Evolutionary conservation across 2,888 invertebrate species (phyloP).

Genomic region (Melanargia galathea): DNA sequence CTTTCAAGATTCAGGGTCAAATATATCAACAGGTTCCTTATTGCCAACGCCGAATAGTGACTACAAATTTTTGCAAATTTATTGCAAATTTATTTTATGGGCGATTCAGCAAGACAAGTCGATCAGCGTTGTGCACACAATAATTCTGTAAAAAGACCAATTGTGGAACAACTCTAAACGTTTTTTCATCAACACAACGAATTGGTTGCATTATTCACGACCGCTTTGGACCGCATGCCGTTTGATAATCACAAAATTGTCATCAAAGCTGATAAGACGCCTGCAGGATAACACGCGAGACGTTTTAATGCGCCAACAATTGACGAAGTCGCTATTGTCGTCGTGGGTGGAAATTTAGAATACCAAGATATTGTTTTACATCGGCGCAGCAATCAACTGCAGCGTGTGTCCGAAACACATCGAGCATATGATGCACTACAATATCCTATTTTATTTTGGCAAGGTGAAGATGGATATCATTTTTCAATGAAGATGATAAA

Average conservation of each 20-base stretch:
- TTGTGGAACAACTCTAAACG: constrained; percentile 45
- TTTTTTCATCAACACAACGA: constrained; percentile 39
- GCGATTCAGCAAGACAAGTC: not conserved
- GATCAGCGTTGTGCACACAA: not conserved
- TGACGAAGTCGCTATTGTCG: constrained; percentile 42
- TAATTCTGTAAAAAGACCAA: constrained; percentile 30
- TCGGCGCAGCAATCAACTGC: constrained; percentile 37
- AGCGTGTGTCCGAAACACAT: constrained; percentile 41
- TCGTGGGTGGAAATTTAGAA: constrained; percentile 39
- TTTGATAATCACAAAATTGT: constrained; percentile 48
- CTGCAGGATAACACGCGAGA: constrained; percentile 46
- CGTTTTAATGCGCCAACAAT: constrained; percentile 48
- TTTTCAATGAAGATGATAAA: constrained; percentile 41
- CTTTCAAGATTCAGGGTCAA: constrained; percentile 47
- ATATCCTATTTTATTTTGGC: constrained; percentile 47
- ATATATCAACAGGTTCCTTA: constrained; percentile 43
- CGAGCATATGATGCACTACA: constrained; percentile 43
- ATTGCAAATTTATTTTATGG: constrained; percentile 47
- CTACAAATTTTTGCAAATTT: constrained; percentile 45
- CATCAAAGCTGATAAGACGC: constrained; percentile 49
- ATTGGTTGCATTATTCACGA: constrained; percentile 38
- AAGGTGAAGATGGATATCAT: constrained; percentile 43
- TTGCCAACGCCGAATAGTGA: constrained; percentile 40
- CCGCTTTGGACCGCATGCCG: constrained; percentile 47
- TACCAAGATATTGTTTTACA: constrained; percentile 43